Base-by-base conservation (phyloP, 2,888 invertebrate species). In the Ectemnius lituratus region DNA sequence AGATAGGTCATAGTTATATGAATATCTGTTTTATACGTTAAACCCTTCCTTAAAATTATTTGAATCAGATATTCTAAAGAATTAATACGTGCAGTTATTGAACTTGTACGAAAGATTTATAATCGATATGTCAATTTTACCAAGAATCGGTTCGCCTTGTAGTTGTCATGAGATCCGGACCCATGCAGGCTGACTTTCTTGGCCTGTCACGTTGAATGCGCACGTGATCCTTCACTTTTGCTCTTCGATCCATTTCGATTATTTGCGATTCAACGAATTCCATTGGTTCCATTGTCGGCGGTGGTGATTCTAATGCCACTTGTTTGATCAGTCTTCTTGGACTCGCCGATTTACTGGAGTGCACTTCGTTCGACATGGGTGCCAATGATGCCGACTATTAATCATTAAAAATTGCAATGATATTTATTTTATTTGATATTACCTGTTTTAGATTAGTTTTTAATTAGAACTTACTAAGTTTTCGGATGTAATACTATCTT, bases 321-420 rank as follows among this genome's bases (percentile, higher is more conserved):
- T 95, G 95, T 84, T 95, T 95, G 65, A 93, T 95, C 18, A 95
- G 89, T 73, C 93, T 92, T 72, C 95, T 91, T 2, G 95, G 95
- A 79, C 95, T 95, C 63, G 93, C 92, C 3, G 93, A 93, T 70
- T 93, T 92, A 28, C 87, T 88, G 6, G 88, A 80, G 37, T 86
- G 87, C 20, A 81, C 64, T 46, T 88, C 88, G 60, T 84, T 87
- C 8, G 77, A 80, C 4, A 75, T 80, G 59, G 88, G 86, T 13
- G 83, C 63, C 14, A 88, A 69, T 2, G 86, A 83, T 0, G 78
- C 68, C 18, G 87, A 86, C 89, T 89, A 37, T 37, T 37, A 37
- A 37, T 37, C 8, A 37, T 37, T 37, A 52, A 52, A 14, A 11
- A 52, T 52, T 52, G 0, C 37, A 37, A 4, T 37, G 6, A 52